These are phyloP conservation scores for Epizoanthus rinbou DNA, from an alignment of 92 coral and sea anemone genomes.

Conservation along the genomic window DNA sequence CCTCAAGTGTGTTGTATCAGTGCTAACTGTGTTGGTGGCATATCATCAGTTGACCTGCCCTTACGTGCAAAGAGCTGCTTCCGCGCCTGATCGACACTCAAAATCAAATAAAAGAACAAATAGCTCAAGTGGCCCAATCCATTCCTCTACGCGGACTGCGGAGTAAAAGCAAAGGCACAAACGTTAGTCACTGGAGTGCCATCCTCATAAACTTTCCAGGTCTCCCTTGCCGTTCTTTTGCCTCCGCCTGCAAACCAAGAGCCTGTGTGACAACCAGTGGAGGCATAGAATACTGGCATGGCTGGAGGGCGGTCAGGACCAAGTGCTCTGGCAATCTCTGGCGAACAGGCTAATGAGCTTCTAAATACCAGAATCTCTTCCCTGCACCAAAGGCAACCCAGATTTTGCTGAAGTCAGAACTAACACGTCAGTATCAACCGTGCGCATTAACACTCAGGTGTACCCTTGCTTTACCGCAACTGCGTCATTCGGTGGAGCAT, in stretches of 20 bases:
- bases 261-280: too few species aligned
- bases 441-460: slow-evolving; percentile 41
- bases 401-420: slow-evolving; percentile 46
- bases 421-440: slow-evolving; percentile 62
- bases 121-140: slow-evolving; percentile 29
- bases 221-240: too few species aligned
- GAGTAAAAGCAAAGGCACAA: too few species aligned
- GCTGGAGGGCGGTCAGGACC: too few species aligned
- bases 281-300: too few species aligned
- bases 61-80: slow-evolving; percentile 61
- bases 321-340: slow-evolving; percentile 2
- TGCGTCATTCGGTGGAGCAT: slow-evolving; percentile 43
- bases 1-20: slow-evolving; percentile 49
- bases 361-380: slow-evolving; percentile 38
- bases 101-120: slow-evolving; percentile 8
- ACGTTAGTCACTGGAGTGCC: too few species aligned
- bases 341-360: slow-evolving; percentile 38
- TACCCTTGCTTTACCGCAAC: slow-evolving; percentile 55
- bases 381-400: slow-evolving; percentile 68
- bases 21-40: slow-evolving; percentile 57
- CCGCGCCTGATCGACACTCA: slow-evolving; percentile 52
- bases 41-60: slow-evolving; percentile 45
- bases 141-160: too few species aligned
- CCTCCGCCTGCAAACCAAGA: background rate
- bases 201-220: too few species aligned